Conservation (phyloP, 2,888 invertebrate species). For the Shargacucullia verbasci region DNA sequence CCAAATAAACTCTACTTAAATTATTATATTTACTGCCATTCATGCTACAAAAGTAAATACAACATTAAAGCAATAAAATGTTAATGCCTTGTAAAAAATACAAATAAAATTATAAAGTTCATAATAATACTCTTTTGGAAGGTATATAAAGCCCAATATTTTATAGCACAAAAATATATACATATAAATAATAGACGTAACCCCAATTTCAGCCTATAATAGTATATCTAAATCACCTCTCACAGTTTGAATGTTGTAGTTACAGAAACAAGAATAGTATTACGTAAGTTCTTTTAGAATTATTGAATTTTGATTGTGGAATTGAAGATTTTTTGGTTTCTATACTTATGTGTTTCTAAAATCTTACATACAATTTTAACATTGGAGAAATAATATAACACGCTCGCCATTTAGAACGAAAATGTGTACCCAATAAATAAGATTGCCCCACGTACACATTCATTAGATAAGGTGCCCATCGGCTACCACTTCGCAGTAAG, state of each 20-base stretch:
- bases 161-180: too few species aligned
- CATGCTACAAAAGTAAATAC: background rate
- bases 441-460: too few species aligned
- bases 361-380: slow-evolving; percentile 4
- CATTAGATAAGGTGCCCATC: too few species aligned
- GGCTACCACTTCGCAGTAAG: too few species aligned
- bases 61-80: slow-evolving; percentile 1
- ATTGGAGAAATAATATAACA: background rate
- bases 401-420: too few species aligned
- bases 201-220: background rate
- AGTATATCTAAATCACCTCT: background rate
- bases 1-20: slow-evolving; percentile 1
- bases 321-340: background rate
- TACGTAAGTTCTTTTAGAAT: background rate
- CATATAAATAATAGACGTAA: too few species aligned
- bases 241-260: background rate
- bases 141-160: too few species aligned
- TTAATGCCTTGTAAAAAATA: background rate
- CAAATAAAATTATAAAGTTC: background rate
- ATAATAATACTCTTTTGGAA: too few species aligned
- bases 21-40: background rate
- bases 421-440: too few species aligned
- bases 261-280: background rate
- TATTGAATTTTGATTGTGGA: slow-evolving; percentile 4
- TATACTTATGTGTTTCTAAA: slow-evolving; percentile 16